These are phyloP conservation scores for Coreius guichenoti DNA, from an alignment of 2,797 vertebrate genomes.

Conservation along the genomic window DNA sequence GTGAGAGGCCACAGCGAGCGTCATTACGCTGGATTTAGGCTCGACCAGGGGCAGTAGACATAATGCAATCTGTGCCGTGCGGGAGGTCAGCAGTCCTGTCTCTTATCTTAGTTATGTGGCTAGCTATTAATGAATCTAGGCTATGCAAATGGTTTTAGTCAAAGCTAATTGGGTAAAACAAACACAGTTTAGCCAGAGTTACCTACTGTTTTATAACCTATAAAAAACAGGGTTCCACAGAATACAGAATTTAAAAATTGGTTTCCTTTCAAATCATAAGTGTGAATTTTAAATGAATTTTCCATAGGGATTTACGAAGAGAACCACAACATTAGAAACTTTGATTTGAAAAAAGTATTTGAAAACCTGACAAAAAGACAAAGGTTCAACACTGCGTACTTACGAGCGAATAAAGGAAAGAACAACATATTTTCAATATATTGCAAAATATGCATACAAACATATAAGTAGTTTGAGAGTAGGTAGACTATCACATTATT, in stretches of 20 bases:
- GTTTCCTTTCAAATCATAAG: neutral
- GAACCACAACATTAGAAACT: neutral
- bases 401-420: neutral
- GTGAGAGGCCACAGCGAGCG: slow-evolving; percentile 17
- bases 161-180: slow-evolving; percentile 20
- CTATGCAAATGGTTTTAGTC: slow-evolving; percentile 1
- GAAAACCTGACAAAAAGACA: neutral
- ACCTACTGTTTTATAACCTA: neutral
- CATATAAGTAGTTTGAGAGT: neutral
- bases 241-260: neutral
- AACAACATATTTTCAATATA: neutral
- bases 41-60: neutral
- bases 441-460: neutral
- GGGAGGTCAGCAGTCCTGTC: slow-evolving; percentile 23
- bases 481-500: neutral
- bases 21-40: slow-evolving; percentile 23
- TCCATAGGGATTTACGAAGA: neutral
- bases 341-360: neutral
- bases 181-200: slow-evolving; percentile 4
- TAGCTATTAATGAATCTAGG: slow-evolving; percentile 13
- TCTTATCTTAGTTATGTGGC: slow-evolving; percentile 15
- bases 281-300: neutral
- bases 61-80: neutral
- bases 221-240: neutral
- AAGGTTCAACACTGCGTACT: neutral